These are phyloP conservation scores for Crotophaga sulcirostris DNA, from an alignment of 2,113 vertebrate species.

Conservation along the genomic window DNA sequence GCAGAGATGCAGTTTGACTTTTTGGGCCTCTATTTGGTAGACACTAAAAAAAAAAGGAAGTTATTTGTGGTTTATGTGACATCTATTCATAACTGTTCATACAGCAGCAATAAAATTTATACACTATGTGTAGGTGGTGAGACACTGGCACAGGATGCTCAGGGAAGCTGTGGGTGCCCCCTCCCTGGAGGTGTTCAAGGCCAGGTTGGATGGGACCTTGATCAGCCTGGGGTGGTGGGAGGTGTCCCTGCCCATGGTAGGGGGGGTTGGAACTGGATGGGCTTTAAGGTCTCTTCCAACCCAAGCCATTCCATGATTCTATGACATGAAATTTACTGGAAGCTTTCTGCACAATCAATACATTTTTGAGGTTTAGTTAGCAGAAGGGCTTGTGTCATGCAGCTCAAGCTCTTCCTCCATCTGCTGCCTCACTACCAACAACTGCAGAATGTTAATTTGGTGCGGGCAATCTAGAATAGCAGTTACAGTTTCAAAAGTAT, in stretches of 20 bases:
- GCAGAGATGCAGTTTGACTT: conserved; percentile 45
- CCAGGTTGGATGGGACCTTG: too few species aligned
- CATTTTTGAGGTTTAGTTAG: background rate
- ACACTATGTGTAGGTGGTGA: background rate
- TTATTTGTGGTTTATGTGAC: background rate
- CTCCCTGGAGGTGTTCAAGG: too few species aligned
- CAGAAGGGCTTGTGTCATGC: background rate
- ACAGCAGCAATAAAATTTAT: background rate
- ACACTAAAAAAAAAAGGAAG: conserved; percentile 68
- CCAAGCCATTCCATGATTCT: too few species aligned
- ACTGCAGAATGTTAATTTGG: background rate
- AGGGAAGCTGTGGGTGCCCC: too few species aligned
- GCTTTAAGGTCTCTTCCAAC: too few species aligned
- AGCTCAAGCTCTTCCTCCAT: background rate
- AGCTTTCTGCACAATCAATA: background rate
- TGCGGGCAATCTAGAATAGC: background rate
- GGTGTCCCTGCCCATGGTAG: too few species aligned
- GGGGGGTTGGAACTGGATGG: too few species aligned
- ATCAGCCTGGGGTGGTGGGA: too few species aligned
- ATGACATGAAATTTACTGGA: background rate
- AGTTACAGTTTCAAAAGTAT: background rate
- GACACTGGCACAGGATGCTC: too few species aligned
- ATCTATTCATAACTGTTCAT: background rate
- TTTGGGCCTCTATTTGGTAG: conserved; percentile 62
- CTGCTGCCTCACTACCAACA: background rate